phyloP scores from a whole-genome alignment of 2,888 invertebrate species.

The Toxonevra muliebris region DNA sequence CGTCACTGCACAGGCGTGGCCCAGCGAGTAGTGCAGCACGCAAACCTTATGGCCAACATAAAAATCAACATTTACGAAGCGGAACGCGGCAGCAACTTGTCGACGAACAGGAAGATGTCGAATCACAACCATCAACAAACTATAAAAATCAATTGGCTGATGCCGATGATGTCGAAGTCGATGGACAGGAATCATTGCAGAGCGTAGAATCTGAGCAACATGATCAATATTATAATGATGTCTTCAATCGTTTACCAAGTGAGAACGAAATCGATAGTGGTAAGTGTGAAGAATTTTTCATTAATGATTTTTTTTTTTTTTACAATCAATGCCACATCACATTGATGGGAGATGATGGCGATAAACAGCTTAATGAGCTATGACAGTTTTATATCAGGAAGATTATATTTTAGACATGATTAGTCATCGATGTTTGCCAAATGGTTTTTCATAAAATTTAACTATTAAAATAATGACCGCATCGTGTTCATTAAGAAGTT shows the following conservation, averaged over 20 bases:
- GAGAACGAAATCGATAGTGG: conserved; percentile 62
- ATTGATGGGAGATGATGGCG: too few species aligned
- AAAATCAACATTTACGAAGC: conserved; percentile 13
- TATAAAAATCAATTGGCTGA: conserved; percentile 30
- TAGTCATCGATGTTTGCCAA: too few species aligned
- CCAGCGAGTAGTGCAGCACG: conserved; percentile 32
- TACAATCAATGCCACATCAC: too few species aligned
- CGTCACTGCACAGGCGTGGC: conserved; percentile 33
- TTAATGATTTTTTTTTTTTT: too few species aligned
- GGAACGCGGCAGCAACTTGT: conserved; percentile 22
- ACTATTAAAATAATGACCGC: too few species aligned
- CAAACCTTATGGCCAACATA: conserved; percentile 31
- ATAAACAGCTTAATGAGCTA: too few species aligned
- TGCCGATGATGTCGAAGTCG: conserved; percentile 50
- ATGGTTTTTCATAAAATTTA: too few species aligned
- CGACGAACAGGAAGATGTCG: conserved; percentile 27
- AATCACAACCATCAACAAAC: conserved; percentile 20
- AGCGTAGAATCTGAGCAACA: conserved; percentile 78
- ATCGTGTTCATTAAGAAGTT: too few species aligned
- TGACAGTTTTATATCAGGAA: too few species aligned
- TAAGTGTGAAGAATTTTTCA: conserved; percentile 43
- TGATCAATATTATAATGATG: conserved; percentile 70
- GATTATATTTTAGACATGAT: too few species aligned
- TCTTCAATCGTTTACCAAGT: conserved; percentile 59
- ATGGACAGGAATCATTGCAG: conserved; percentile 66